Conservation (phyloP, 2,888 invertebrate species). For the Rhorus exstirpatorius region DNA sequence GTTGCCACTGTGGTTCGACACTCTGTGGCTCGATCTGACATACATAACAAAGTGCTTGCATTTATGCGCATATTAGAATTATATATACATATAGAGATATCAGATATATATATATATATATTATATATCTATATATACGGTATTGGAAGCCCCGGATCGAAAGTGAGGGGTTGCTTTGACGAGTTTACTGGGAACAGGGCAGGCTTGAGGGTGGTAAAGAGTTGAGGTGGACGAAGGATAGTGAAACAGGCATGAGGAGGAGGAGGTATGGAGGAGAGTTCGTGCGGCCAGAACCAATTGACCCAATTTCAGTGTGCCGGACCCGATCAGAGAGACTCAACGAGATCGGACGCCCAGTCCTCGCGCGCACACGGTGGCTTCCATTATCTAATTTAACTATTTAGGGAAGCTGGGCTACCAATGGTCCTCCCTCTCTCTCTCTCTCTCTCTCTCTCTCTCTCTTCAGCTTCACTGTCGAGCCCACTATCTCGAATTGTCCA, state of each 20-base stretch:
- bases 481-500: constrained; percentile 19
- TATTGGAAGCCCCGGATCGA: constrained; percentile 60
- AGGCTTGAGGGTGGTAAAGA: constrained; percentile 37
- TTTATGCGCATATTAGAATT: constrained; percentile 22
- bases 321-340: constrained; percentile 64
- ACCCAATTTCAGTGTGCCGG: constrained; percentile 78
- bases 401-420: constrained; percentile 73
- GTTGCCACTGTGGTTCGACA: constrained; percentile 22
- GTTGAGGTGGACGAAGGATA: constrained; percentile 60
- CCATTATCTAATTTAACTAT: constrained; percentile 82
- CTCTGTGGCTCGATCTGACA: constrained; percentile 30
- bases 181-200: constrained; percentile 64
- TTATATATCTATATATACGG: no score
- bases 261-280: constrained; percentile 70
- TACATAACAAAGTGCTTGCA: constrained; percentile 21
- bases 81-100: not conserved
- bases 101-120: no score
- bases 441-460: constrained; percentile 10
- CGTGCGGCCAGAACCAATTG: constrained; percentile 78
- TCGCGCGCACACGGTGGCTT: constrained; percentile 60
- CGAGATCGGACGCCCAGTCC: constrained; percentile 48
- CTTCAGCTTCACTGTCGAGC: constrained; percentile 6
- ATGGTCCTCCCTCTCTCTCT: constrained; percentile 30
- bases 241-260: constrained; percentile 61
- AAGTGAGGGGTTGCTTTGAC: constrained; percentile 61